Evolutionary conservation across 2,113 vertebrate species (phyloP), one percentile per base, ranked within the genome.

Genomic region (Rhineura floridana): DNA sequence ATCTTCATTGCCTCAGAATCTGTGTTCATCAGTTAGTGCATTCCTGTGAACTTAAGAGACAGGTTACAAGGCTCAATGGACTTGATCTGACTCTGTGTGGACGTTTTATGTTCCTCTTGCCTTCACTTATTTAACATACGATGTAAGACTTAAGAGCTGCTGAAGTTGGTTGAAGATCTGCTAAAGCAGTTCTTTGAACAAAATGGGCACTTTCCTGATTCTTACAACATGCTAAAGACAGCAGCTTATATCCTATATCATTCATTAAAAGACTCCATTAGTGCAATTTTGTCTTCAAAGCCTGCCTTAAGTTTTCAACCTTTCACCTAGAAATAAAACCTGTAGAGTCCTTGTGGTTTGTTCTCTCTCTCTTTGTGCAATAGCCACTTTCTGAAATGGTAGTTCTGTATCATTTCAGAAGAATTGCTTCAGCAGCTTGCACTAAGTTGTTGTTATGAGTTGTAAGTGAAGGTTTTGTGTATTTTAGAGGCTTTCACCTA

Each of bases 271-370:
- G 39, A 39, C 28, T 65, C 70, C 8, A 65, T 28, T 23, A 8
- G 39, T 46, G 30, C 21, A 77, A 65, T 46, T 65, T 82, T 65
- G 23, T 63, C 39, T 59, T 73, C 79, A 46, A 13, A 36, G 55
- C 30, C 13, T 12, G 19, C 28, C 39, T n/a, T 7, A 39, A 83
- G 42, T 72, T 67, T 67, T 44, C n/a, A 67, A 88, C 55, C 72
- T 83, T 83, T 88, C 59, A 83, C 87, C 81, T 83, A 83, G 25
- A 67, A 67, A 77, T 59, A 30, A 76, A 77, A 67, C 46, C 30
- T 65, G 70, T 25, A 63, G 21, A 30, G 44, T 17, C 42, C 46
- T 59, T n/a, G 36, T 15, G 30, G 28, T n/a, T 30, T 17, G 55
- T 76, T 83, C 65, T 33, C 48, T 65, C 36, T n/a, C n/a, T n/a